Percentiles rank a stretch among this genome's conserved stretches.
Evolutionary conservation across 92 coral and sea anemone species (phyloP).

Genomic region (Palythoa caribaeorum): DNA sequence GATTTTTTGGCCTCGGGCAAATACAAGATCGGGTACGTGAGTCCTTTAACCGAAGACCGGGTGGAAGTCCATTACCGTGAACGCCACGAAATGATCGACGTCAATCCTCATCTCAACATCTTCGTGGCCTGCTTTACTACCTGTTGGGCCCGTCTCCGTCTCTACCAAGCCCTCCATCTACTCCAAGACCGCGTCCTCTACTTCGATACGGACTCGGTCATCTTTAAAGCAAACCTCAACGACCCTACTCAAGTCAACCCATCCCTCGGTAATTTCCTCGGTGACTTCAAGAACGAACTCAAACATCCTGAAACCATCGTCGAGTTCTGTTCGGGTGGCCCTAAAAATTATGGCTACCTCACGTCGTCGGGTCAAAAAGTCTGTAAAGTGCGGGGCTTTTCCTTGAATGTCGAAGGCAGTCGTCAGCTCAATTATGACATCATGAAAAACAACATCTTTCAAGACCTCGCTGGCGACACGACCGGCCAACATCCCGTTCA

Average conservation of each 20-base stretch:
- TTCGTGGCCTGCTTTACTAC: constrained; percentile 34
- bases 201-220: constrained; percentile 34
- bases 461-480: constrained; percentile 1
- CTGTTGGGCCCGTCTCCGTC: constrained; percentile 36
- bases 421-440: neutral
- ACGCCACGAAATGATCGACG: constrained; percentile 12
- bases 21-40: constrained; percentile 2
- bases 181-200: constrained; percentile 25
- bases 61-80: constrained; percentile 25
- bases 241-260: constrained; percentile 16
- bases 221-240: neutral
- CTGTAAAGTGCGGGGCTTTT: constrained; percentile 29
- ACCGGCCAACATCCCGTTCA: neutral
- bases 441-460: neutral
- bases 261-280: neutral
- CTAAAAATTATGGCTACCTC: constrained; percentile 46
- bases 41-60: constrained; percentile 39
- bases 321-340: constrained; percentile 43
- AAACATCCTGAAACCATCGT: constrained; percentile 10
- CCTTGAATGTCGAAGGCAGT: constrained; percentile 17
- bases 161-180: neutral
- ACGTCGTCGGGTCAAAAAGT: constrained; percentile 1
- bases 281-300: constrained; percentile 35
- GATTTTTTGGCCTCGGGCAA: neutral
- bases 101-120: neutral